phyloP scores from a whole-genome alignment of 1,140 invertebrate genomes.

The Mizuhopecten yessoensis region DNA sequence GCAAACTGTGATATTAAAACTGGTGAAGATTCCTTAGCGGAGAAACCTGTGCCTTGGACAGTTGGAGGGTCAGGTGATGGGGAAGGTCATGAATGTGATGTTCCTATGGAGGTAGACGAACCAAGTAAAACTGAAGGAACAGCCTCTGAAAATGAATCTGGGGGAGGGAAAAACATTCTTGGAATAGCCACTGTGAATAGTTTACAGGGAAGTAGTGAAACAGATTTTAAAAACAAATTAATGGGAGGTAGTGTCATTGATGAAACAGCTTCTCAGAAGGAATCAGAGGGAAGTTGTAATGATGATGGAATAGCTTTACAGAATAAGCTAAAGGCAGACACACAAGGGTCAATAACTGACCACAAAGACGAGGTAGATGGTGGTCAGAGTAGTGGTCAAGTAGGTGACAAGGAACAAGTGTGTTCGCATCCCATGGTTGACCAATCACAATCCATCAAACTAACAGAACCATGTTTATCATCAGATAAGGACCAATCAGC shows the following conservation, averaged over 20 bases:
- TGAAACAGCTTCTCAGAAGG: background rate
- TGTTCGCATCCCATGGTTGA: background rate
- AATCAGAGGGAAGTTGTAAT: background rate
- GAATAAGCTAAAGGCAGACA: background rate
- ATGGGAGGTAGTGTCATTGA: conserved; percentile 4
- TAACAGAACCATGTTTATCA: background rate
- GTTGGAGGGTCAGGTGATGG: background rate
- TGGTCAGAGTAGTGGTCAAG: conserved; percentile 36
- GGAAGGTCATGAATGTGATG: background rate
- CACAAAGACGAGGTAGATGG: conserved; percentile 47
- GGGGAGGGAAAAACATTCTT: background rate
- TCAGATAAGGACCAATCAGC: background rate
- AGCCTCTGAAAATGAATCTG: background rate
- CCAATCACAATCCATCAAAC: too few relatives aligned
- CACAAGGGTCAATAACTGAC: background rate
- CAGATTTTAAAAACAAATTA: conserved; percentile 36
- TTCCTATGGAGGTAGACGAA: background rate
- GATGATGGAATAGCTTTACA: background rate
- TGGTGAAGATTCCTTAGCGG: background rate
- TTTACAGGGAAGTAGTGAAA: background rate
- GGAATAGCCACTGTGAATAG: background rate
- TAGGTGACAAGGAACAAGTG: background rate
- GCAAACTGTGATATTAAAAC: background rate
- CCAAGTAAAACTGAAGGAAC: conserved; percentile 12
- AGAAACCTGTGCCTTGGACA: conserved; percentile 12